Percentiles rank a stretch among this genome's conserved stretches.
These are phyloP conservation scores for Myanophis thanlyinensis DNA, from an alignment of 2,113 vertebrate species.

Conservation along the genomic window DNA sequence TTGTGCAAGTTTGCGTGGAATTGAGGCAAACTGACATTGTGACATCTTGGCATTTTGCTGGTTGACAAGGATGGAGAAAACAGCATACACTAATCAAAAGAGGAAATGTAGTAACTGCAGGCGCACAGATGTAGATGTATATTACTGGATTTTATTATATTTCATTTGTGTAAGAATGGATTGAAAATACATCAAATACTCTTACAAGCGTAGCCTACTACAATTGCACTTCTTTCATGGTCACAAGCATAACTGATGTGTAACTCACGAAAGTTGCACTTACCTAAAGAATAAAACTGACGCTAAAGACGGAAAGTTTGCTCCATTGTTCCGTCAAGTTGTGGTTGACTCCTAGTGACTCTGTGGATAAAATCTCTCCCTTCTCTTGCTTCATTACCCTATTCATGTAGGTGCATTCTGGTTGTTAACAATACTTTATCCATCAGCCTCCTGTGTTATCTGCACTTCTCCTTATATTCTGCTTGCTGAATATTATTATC, in stretches of 20 bases:
- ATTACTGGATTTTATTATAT: not conserved
- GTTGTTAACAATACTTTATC: not conserved
- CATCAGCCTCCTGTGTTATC: not conserved
- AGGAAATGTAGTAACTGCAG: not conserved
- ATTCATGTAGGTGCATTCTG: not conserved
- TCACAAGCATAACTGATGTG: not conserved
- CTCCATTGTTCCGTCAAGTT: not conserved
- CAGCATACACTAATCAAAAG: not conserved
- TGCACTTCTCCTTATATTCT: not conserved
- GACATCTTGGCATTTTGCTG: not conserved
- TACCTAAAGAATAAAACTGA: not conserved
- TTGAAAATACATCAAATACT: not conserved
- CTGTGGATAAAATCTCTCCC: not conserved
- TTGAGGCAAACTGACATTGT: not conserved
- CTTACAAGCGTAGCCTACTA: not conserved
- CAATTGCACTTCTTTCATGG: not conserved
- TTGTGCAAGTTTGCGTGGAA: not conserved
- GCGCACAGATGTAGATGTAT: not conserved
- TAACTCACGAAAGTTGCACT: not conserved
- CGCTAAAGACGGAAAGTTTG: not conserved
- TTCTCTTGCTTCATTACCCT: not conserved
- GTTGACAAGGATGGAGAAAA: not conserved
- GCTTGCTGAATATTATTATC: not conserved
- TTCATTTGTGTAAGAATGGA: not conserved
- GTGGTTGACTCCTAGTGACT: not conserved